These are phyloP conservation scores for Myopa testacea DNA, from an alignment of 2,888 invertebrate species.

Conservation along the genomic window DNA sequence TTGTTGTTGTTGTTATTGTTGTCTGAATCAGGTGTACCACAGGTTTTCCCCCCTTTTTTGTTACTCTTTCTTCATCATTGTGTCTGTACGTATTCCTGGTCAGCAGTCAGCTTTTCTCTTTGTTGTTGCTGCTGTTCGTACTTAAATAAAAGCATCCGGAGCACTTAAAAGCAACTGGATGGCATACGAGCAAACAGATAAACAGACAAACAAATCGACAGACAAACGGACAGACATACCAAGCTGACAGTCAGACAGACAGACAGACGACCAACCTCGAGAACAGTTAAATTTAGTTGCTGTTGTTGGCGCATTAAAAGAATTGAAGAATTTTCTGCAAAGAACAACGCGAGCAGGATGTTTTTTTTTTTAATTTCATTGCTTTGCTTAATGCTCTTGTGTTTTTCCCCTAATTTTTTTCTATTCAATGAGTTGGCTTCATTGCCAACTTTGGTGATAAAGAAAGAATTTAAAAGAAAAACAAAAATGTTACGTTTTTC, in stretches of 20 bases:
- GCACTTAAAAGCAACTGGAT: constrained; percentile 12
- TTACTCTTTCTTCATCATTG: background rate
- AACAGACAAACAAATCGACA: background rate
- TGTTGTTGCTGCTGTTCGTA: background rate
- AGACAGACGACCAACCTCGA: background rate
- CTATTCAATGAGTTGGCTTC: background rate
- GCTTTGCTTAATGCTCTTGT: too few relatives aligned
- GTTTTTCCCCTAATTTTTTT: too few relatives aligned
- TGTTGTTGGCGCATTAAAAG: background rate
- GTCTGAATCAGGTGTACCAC: constrained; percentile 47
- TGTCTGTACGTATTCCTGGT: background rate
- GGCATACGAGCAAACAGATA: background rate
- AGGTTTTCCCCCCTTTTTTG: constrained; percentile 17
- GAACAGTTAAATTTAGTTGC: constrained; percentile 24
- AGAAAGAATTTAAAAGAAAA: too few relatives aligned
- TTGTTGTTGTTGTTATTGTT: constrained; percentile 18
- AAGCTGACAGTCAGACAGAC: background rate
- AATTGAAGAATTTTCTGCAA: background rate
- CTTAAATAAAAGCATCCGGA: background rate
- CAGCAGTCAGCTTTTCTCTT: background rate
- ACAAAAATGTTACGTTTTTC: too few relatives aligned
- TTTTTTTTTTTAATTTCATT: background rate
- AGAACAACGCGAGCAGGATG: background rate
- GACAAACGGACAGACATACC: background rate
- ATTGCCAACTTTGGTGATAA: constrained; percentile 1